These are phyloP conservation scores for Megamerina dolium DNA, from an alignment of 2,888 invertebrate genomes.

Conservation along the genomic window DNA sequence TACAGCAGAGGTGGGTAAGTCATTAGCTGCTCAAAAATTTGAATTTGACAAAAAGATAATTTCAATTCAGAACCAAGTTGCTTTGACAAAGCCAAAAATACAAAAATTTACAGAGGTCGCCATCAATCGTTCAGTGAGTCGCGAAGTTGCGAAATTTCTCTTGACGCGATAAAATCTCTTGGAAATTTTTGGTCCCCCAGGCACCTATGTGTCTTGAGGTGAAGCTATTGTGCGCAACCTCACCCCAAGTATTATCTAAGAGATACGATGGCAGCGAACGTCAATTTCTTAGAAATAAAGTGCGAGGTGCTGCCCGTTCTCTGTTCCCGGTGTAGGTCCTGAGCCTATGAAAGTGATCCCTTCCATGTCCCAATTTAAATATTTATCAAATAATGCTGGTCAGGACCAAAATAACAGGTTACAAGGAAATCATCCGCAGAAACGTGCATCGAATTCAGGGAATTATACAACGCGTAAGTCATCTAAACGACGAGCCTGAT, in stretches of 20 bases:
- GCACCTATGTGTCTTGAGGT: not conserved
- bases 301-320: slow-evolving; percentile 7
- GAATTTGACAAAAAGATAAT: too few relatives aligned
- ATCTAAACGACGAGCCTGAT: not conserved
- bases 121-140: not conserved
- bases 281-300: slow-evolving; percentile 12
- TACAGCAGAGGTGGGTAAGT: too few relatives aligned
- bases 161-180: not conserved
- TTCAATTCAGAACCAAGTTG: too few relatives aligned
- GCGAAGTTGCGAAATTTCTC: not conserved
- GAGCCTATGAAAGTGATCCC: too few relatives aligned
- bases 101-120: not conserved
- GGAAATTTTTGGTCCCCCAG: not conserved
- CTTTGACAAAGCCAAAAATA: not conserved
- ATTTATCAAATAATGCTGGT: too few relatives aligned
- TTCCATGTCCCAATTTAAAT: too few relatives aligned
- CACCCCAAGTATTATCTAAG: slow-evolving; percentile 1
- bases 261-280: slow-evolving; percentile 4
- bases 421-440: too few relatives aligned
- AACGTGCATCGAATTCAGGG: too few relatives aligned
- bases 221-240: too few relatives aligned
- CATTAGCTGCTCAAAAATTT: too few relatives aligned
- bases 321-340: slow-evolving; percentile 15
- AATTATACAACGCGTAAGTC: not conserved
- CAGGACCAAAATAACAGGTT: too few relatives aligned